phyloP scores from a whole-genome alignment of 2,888 invertebrate species.

The Chrysomela aeneicollis region DNA sequence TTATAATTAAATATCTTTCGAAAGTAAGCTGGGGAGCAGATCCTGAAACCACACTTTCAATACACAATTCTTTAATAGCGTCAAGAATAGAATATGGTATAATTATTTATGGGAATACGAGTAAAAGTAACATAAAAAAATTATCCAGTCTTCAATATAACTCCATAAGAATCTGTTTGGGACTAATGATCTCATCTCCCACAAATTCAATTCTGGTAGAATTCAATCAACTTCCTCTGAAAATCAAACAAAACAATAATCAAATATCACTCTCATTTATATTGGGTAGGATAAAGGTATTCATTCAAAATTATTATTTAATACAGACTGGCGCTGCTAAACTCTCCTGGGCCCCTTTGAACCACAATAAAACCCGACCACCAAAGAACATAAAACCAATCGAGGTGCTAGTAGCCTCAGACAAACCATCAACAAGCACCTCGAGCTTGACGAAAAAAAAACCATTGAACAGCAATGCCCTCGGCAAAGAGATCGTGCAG shows the following conservation, averaged over 20 bases:
- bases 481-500: not conserved
- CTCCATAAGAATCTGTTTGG: not conserved
- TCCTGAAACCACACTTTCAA: not conserved
- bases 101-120: not conserved
- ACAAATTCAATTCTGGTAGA: not conserved
- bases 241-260: no score
- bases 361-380: not conserved
- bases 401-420: not conserved
- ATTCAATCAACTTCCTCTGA: not conserved
- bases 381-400: not conserved
- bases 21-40: conserved; percentile 5
- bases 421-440: not conserved
- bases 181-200: not conserved
- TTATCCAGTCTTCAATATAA: not conserved
- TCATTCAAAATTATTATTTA: no score
- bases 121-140: not conserved
- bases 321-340: no score
- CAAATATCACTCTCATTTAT: no score
- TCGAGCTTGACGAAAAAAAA: not conserved
- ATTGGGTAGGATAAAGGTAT: no score
- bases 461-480: not conserved
- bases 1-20: not conserved
- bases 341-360: not conserved
- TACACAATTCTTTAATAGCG: not conserved
- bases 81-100: conserved; percentile 1